A percentile compares a stretch with the other conserved stretches of the same genome.
These are phyloP conservation scores for Laterallus jamaicensis DNA, from an alignment of 2,113 vertebrate genomes.

Conservation along the genomic window DNA sequence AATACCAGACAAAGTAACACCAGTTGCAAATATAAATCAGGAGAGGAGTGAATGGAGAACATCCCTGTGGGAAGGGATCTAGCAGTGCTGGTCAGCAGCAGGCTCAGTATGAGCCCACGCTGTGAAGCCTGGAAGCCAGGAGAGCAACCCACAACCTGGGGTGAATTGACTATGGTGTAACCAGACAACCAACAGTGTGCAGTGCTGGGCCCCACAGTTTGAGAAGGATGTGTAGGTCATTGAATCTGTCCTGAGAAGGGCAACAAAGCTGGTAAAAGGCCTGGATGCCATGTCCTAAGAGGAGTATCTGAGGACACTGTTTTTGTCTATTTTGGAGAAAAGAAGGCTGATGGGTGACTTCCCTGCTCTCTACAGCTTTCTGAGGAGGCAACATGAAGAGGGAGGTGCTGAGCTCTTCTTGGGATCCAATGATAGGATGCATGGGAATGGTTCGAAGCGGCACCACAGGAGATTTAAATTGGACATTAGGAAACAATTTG, in stretches of 20 bases:
- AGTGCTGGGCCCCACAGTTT: rapidly evolving
- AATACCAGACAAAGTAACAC: not conserved
- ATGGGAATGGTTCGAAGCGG: not conserved
- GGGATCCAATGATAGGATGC: rapidly evolving
- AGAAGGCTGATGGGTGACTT: not conserved
- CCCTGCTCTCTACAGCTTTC: not conserved
- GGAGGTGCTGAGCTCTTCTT: not conserved
- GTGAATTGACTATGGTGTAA: no score
- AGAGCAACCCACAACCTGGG: not conserved
- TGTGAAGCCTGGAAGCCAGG: not conserved
- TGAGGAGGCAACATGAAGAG: not conserved
- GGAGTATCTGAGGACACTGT: rapidly evolving
- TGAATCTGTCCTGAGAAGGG: not conserved
- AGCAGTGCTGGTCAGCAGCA: not conserved
- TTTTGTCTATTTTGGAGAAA: not conserved
- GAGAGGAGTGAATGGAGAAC: not conserved
- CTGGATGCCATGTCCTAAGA: not conserved
- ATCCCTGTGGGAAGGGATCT: not conserved
- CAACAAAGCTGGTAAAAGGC: not conserved
- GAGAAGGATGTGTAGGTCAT: not conserved
- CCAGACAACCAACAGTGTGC: not conserved
- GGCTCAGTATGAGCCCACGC: not conserved
- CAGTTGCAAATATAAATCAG: rapidly evolving
- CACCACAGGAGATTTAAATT: not conserved
- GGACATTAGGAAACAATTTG: not conserved